Evolutionary conservation across 2,888 invertebrate genomes (phyloP), one percentile per base, ranked within the genome.

Genomic region (Brachyptera risi): DNA sequence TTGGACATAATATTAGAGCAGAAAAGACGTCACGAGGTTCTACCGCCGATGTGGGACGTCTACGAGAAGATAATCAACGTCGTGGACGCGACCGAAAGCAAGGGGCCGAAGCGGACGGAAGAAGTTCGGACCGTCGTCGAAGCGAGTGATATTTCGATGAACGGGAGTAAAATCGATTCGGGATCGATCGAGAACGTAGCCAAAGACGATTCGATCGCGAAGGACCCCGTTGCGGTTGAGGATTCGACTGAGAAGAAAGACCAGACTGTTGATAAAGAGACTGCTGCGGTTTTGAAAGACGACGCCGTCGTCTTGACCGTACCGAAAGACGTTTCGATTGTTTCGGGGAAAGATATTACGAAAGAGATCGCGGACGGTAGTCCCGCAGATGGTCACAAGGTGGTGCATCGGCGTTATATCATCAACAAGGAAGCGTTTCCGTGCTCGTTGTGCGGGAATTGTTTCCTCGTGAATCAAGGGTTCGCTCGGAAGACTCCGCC

Each of bases 1-100:
- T 65, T 65, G 51, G 70, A 70, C 58, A 65, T 70, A 15, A 59
- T 70, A 47, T 65, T 67, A 31, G 65, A 66, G 37, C 68, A 68
- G 50, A 61, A 63, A 35, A 61, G 68, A 2, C 60, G 68, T 27
- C 65, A 67, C 61, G 69, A 69, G 59, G 64, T 70, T 5, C 62
- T 71, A 9, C 69, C 71, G 4, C 68, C 71, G 7, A 70, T 71
- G 68, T 71, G 70, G 70, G 71, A 71, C 62, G 69, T 71, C 1
- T 71, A 67, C 62, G 71, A 71, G 57, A 69, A 69, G 42, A 65
- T 66, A 0, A 56, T 64, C n/a, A 49, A 63, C 11, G 63, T 27
- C 58, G n/a, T n/a, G 5, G 44, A 27, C 24, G 61, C 26, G 51
- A 58, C n/a, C n/a, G n/a, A n/a, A n/a, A n/a, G n/a, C n/a, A n/a